Percentiles rank a stretch among this genome's conserved stretches.
Conservation (phyloP, 2,888 invertebrate genomes). For the Aquatica leii region DNA sequence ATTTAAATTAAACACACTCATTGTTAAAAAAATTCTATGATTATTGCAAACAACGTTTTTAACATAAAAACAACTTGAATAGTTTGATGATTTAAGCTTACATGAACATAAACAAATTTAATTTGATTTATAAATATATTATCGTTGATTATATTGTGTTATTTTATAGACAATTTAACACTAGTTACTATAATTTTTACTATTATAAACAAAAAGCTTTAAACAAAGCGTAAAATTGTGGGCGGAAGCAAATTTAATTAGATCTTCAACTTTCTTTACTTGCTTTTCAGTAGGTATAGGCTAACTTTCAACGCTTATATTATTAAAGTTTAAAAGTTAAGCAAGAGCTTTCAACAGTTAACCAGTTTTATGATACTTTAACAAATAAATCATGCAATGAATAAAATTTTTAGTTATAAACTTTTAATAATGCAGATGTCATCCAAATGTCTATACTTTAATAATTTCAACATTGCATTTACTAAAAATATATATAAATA, state of each 20-base stretch:
- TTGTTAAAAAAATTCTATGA: too few relatives aligned
- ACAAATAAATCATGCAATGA: conserved; percentile 22
- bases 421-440: conserved; percentile 9
- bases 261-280: conserved; percentile 30
- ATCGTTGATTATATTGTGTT: too few relatives aligned
- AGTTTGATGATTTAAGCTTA: too few relatives aligned
- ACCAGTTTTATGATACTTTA: conserved; percentile 26
- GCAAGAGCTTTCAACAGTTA: conserved; percentile 29
- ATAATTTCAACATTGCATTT: background rate
- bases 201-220: conserved; percentile 20
- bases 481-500: too few relatives aligned
- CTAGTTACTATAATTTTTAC: conserved; percentile 24
- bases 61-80: too few relatives aligned
- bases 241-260: conserved; percentile 31
- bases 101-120: too few relatives aligned
- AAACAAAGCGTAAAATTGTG: conserved; percentile 25
- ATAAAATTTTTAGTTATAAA: conserved; percentile 8
- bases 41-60: too few relatives aligned
- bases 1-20: too few relatives aligned
- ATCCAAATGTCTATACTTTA: background rate
- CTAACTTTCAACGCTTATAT: conserved; percentile 28
- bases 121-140: too few relatives aligned
- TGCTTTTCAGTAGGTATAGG: conserved; percentile 15
- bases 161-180: too few relatives aligned
- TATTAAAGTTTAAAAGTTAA: conserved; percentile 30